Base-by-base conservation (phyloP, 2,888 invertebrate genomes). In the Rhopalosiphum nymphaeae region DNA sequence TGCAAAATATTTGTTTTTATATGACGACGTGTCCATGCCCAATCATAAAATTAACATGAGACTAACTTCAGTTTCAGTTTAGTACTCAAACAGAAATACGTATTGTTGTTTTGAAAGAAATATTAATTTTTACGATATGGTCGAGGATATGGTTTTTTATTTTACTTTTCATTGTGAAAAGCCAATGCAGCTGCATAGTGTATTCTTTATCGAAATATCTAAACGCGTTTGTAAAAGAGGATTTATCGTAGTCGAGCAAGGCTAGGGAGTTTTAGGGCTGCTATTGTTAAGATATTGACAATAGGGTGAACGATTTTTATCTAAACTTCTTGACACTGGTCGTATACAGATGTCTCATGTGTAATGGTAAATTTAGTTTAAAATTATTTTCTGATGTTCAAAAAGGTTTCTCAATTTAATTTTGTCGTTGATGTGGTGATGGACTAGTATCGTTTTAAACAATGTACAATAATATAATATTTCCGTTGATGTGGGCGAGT, bases 271-370 rank as follows among this genome's bases (percentile, higher is more conserved):
- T 78, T 78, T 36, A 78, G 92, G 88, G 92, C n/a, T 78, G 90
- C 88, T 85, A 85, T 91, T 94, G 91, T 94, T 42, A 49, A 90
- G 85, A 49, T 25, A 42, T 42, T 49, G 42, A 94, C 90, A 91
- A 94, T 94, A 94, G 90, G 86, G 57, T 49, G 57, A 86, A 86
- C 36, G 86, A 94, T 94, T 53, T 89, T 90, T 94, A 94, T 94
- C 86, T 94, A 53, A 67, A 91, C 61, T 86, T 61, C 91, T 91
- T 25, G 89, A 93, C 88, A 53, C 53, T 36, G 29, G 42, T 87
- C 7, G n/a, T 25, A 26, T 57, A 86, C 10, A 86, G 44, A 86
- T 91, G 49, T 42, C 9, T 36, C 36, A 9, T 25, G 25, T 86
- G 46, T 49, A 78, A 87, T 25, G 26, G 53, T 88, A 42, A 67